These are phyloP conservation scores for Trachops cirrhosus DNA, from an alignment of 2,797 vertebrate species.

Conservation along the genomic window DNA sequence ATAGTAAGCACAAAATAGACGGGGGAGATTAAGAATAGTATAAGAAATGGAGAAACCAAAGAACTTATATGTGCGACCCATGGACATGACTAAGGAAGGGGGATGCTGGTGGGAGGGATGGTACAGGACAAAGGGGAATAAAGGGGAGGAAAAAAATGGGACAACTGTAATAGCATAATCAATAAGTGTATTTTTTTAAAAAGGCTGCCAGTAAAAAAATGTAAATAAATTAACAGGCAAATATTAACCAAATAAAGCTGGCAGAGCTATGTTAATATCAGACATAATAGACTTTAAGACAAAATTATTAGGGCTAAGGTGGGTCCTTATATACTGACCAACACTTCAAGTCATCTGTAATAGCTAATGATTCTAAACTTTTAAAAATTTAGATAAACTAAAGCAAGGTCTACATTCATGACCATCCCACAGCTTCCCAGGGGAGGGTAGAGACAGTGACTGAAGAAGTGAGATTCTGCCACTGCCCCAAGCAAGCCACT, in stretches of 20 bases:
- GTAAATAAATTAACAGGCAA: not conserved
- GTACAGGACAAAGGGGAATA: too few species aligned
- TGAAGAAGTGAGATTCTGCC: constrained; percentile 77
- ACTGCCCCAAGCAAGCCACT: constrained; percentile 59
- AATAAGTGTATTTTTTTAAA: not conserved
- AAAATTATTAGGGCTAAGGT: not conserved
- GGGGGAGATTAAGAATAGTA: too few species aligned
- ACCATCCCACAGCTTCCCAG: constrained; percentile 63
- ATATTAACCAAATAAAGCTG: not conserved
- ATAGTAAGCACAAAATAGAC: too few species aligned
- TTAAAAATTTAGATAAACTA: not conserved
- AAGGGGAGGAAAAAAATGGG: too few species aligned
- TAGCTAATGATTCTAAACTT: not conserved
- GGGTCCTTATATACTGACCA: not conserved
- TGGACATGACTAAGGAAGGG: too few species aligned
- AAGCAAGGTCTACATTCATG: not conserved
- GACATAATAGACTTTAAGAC: not conserved
- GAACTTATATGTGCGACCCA: too few species aligned
- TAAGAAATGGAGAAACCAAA: too few species aligned
- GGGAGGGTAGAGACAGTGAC: constrained; percentile 71
- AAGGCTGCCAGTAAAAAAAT: not conserved
- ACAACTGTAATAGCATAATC: too few species aligned
- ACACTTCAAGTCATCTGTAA: not conserved
- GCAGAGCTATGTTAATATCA: not conserved
- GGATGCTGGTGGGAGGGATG: too few species aligned